phyloP scores from a whole-genome alignment of 2,888 invertebrate genomes.

The Sinopyrophorus schimmeli region DNA sequence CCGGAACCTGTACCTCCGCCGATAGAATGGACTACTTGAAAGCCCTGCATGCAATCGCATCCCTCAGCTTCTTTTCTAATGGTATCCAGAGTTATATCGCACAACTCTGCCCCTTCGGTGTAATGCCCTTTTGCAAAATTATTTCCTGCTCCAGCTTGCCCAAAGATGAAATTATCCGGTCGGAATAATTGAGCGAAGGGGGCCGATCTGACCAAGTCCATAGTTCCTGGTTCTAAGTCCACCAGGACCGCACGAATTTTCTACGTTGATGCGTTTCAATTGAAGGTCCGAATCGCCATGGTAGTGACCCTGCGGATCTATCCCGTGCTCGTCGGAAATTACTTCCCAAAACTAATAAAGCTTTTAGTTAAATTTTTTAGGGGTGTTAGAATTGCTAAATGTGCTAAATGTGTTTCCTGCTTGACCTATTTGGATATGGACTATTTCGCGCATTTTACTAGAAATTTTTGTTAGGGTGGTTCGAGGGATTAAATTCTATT shows the following conservation, averaged over 20 bases:
- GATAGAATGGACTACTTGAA: slow-evolving; percentile 71
- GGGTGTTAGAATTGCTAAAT: too few species aligned
- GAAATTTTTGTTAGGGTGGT: too few species aligned
- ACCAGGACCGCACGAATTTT: slow-evolving; percentile 83
- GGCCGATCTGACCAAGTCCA: slow-evolving; percentile 82
- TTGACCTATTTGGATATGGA: too few species aligned
- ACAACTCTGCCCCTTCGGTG: slow-evolving; percentile 75
- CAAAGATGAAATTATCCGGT: slow-evolving; percentile 86
- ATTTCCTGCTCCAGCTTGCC: slow-evolving; percentile 79
- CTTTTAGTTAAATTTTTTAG: too few species aligned
- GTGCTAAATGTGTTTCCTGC: too few species aligned
- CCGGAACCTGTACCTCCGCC: slow-evolving; percentile 80
- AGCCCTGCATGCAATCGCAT: slow-evolving; percentile 79
- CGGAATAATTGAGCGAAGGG: slow-evolving; percentile 80
- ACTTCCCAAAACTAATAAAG: slow-evolving; percentile 71
- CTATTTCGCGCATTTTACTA: too few species aligned
- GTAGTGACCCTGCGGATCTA: slow-evolving; percentile 70
- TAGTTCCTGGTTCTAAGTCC: slow-evolving; percentile 87
- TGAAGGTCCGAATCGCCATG: slow-evolving; percentile 71
- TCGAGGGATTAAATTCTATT: too few species aligned
- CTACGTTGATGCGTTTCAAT: slow-evolving; percentile 73
- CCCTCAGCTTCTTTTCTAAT: slow-evolving; percentile 70
- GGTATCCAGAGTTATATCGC: slow-evolving; percentile 68
- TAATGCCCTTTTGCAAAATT: slow-evolving; percentile 75
- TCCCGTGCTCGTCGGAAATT: slow-evolving; percentile 76